Evolutionary conservation across 2,113 vertebrate species (phyloP), one percentile per base, ranked within the genome.

Genomic region (Paradoxurus hermaphroditus): DNA sequence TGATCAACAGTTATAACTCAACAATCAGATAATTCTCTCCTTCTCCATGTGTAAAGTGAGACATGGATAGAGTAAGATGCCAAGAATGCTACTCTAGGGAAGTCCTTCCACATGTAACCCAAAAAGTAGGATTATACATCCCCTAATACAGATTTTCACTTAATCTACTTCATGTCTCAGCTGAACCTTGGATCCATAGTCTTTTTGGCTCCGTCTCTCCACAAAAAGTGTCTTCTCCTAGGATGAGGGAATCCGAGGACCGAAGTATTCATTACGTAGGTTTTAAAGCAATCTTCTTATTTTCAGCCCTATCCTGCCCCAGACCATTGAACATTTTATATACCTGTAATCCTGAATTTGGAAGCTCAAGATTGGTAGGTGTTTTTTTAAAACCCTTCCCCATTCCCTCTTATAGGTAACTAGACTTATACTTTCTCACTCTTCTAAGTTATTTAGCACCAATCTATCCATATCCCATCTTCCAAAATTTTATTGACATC

Each of bases 361-460:
- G 46, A 95, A 53, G 46, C 36, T 90, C 39, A 89, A 81, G 86
- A 53, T 25, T 73, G 4, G 59, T 83, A 70, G 12, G 1, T 73
- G 9, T 41, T 56, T 73, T 81, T 78, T 46, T 59, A n/a, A 27
- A 19, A 36, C 75, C 31, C 14, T 92, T 16, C 3, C 39, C 16
- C 70, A 39, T 46, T 36, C 8, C 44, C 6, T n/a, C 23, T 85
- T 90, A 4, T 27, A 34, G 72, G 18, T 73, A 86, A 86, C 25
- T 82, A 65, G 11, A 85, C 68, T 94, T 97, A 79, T 97, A 29
- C 15, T 73, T 86, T 94, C 53, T 94, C 63, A 75, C 41, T 68
- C n/a, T 65, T 81, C 18, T 21, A 83, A 85, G 59, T 79, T 91
- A 84, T 82, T 95, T 94, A 81, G 5, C 51, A 89, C 34, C 15